Conservation (phyloP, 2,797 vertebrate species). For the Thunnus albacares region DNA sequence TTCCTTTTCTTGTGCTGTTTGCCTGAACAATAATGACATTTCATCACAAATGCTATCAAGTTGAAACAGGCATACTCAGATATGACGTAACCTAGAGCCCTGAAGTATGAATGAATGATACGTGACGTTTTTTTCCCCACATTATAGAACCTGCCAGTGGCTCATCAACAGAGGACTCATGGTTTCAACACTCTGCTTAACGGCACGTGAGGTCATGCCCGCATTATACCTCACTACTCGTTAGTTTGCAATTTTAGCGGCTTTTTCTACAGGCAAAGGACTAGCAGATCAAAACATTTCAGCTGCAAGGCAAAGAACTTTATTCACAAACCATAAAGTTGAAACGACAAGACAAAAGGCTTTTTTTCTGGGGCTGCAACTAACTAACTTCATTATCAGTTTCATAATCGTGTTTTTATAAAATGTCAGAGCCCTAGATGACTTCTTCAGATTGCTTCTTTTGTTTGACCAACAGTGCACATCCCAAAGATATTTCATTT, state of each 20-base stretch:
- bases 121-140: no score
- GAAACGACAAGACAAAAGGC: no score
- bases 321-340: no score
- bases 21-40: background rate
- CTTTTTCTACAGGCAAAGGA: background rate
- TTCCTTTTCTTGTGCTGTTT: background rate
- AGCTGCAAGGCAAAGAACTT: no score
- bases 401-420: no score
- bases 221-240: no score
- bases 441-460: background rate
- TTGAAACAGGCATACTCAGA: background rate
- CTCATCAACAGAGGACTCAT: background rate
- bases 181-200: background rate
- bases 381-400: no score
- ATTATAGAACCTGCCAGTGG: background rate
- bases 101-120: background rate
- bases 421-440: no score
- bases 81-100: background rate
- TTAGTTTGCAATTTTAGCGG: no score
- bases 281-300: no score
- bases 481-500: background rate
- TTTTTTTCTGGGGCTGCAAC: no score
- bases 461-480: background rate
- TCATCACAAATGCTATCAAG: background rate
- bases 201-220: background rate